Evolutionary conservation across 2,797 vertebrate genomes (phyloP).

Genomic region (Sphaeramia orbicularis): DNA sequence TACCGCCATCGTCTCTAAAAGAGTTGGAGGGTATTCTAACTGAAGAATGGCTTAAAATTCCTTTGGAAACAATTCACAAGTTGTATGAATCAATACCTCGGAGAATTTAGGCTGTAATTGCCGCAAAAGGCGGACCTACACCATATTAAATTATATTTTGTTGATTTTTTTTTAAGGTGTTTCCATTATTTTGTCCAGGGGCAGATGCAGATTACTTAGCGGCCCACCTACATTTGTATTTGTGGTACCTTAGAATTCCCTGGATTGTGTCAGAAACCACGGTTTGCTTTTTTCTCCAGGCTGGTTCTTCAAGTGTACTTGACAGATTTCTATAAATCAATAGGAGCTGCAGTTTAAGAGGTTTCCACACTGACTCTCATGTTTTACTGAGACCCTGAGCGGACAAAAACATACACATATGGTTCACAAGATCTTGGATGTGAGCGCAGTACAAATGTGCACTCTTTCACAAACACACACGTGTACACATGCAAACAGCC

Average conservation of each 20-base stretch:
- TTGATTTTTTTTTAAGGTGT: too few species aligned
- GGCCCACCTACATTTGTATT: background rate
- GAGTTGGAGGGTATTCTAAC: too few species aligned
- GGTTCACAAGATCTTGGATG: conserved; percentile 6
- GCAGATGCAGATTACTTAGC: too few species aligned
- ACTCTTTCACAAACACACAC: conserved; percentile 6
- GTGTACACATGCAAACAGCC: conserved; percentile 29
- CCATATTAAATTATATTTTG: too few species aligned
- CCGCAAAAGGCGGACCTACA: too few species aligned
- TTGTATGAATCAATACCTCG: too few species aligned
- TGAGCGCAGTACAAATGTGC: background rate
- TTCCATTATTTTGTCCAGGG: too few species aligned
- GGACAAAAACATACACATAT: conserved; percentile 6
- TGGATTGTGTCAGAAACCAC: conserved; percentile 1
- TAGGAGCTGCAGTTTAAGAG: conserved; percentile 32
- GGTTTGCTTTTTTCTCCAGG: conserved; percentile 6
- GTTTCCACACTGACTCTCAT: conserved; percentile 27
- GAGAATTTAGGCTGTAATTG: too few species aligned
- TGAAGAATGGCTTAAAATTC: too few species aligned
- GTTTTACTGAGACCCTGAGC: conserved; percentile 32
- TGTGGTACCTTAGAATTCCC: conserved; percentile 9
- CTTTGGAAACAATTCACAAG: too few species aligned
- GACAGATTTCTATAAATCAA: conserved; percentile 45
- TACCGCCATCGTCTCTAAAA: too few species aligned
- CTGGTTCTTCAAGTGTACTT: conserved; percentile 7